Evolutionary conservation across 2,888 invertebrate species (phyloP), one percentile per base, ranked within the genome.

Genomic region (Bimastos eiseni): DNA sequence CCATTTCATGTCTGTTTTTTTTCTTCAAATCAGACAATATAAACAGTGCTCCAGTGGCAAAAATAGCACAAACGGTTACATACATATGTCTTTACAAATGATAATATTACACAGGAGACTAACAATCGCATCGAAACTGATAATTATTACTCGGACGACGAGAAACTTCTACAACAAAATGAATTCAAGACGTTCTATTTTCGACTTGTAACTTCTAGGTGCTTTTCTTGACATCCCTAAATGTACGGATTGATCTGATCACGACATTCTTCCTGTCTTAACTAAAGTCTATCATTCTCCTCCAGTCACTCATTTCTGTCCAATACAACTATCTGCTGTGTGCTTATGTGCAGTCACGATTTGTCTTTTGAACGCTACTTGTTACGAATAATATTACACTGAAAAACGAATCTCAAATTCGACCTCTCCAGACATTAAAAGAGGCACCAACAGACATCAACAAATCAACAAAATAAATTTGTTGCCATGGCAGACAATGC

Each of bases 91-190:
- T 70, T 70, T 70, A 70, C 30, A 30, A 70, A 70, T 49, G 49
- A 70, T n/a, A 70, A 70, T 70, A n/a, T 70, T 70, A 70, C 70
- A n/a, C 30, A n/a, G 70, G 70, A 70, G 70, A n/a, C 70, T 70
- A 70, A 70, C 70, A 70, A 70, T 70, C n/a, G 70, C 70, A n/a
- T 70, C n/a, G 70, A 70, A 70, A 70, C 70, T 70, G 70, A 70
- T 70, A 70, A 70, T 70, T 70, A 70, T 70, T 70, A 70, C n/a
- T n/a, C n/a, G 17, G n/a, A 70, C 70, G 70, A 70, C 70, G 70
- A 70, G n/a, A 49, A 70, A 70, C 70, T 44, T 44, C 44, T 70
- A 70, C 70, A 70, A 8, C 70, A n/a, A 70, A 70, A 70, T 70
- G 70, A 70, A 70, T 70, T 17, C 70, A 30, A 70, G 70, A 49